These are phyloP conservation scores for Sylvia borin DNA, from an alignment of 2,797 vertebrate genomes.

Conservation along the genomic window DNA sequence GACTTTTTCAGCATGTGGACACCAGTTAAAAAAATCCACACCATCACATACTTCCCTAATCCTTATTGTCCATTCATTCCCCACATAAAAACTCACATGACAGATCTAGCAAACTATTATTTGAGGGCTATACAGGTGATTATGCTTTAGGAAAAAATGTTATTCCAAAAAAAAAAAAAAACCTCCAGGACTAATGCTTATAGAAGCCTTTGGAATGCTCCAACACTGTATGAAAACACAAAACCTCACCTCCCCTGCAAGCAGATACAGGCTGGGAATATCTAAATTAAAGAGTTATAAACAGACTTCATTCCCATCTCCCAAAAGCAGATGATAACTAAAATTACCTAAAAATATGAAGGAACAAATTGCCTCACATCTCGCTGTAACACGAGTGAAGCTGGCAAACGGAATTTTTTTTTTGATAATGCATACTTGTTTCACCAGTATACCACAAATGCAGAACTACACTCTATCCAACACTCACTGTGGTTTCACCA, in stretches of 20 bases:
- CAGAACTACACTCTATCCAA: neutral
- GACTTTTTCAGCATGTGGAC: neutral
- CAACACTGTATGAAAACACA: neutral
- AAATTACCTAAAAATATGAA: neutral
- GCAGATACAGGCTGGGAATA: neutral
- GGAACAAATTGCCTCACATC: neutral
- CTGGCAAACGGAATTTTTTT: neutral
- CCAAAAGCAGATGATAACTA: neutral
- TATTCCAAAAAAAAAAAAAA: neutral
- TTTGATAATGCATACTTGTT: neutral
- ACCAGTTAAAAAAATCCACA: neutral
- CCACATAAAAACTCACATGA: neutral
- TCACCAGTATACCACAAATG: neutral
- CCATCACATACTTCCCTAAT: neutral
- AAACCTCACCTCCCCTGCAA: neutral
- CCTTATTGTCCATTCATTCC: neutral
- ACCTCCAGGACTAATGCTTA: neutral
- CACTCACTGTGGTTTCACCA: neutral
- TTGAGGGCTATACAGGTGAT: neutral
- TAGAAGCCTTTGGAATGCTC: neutral
- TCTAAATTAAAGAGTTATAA: neutral
- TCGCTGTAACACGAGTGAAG: rapidly evolving
- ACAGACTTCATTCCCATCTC: neutral
- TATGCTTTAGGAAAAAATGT: neutral
- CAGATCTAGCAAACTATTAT: neutral